A percentile compares a stretch with the other conserved stretches of the same genome.
phyloP scores from a whole-genome alignment of 2,113 vertebrate genomes.

The Mobula birostris region DNA sequence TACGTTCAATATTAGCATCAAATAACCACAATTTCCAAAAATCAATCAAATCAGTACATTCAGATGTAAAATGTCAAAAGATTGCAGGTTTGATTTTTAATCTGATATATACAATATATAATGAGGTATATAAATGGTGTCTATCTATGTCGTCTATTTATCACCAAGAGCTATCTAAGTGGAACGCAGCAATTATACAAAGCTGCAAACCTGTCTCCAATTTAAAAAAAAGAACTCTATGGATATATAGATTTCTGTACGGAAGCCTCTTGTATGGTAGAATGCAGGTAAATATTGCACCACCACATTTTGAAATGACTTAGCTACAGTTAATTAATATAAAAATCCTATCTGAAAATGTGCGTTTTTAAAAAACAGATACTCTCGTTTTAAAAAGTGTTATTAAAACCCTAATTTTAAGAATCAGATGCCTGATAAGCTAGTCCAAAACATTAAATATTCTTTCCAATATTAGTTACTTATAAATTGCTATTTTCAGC shows the following conservation, averaged over 20 bases:
- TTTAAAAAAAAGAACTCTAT: too few species aligned
- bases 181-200: background rate
- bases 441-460: background rate
- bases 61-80: background rate
- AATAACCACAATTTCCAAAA: background rate
- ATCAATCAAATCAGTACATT: background rate
- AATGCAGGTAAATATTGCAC: background rate
- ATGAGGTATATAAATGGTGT: too few species aligned
- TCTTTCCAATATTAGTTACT: background rate
- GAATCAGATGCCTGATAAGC: background rate
- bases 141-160: background rate
- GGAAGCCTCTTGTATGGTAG: too few species aligned
- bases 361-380: background rate
- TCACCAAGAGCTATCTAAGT: background rate
- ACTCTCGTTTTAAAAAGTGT: background rate
- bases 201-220: too few species aligned
- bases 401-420: background rate
- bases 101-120: background rate
- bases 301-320: background rate
- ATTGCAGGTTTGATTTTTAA: background rate
- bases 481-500: background rate
- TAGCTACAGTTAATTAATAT: background rate
- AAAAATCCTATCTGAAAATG: background rate
- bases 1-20: background rate
- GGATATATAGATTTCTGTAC: too few species aligned